Evolutionary conservation across 2,888 invertebrate species (phyloP).

Genomic region (Stictocephala bisonia): DNA sequence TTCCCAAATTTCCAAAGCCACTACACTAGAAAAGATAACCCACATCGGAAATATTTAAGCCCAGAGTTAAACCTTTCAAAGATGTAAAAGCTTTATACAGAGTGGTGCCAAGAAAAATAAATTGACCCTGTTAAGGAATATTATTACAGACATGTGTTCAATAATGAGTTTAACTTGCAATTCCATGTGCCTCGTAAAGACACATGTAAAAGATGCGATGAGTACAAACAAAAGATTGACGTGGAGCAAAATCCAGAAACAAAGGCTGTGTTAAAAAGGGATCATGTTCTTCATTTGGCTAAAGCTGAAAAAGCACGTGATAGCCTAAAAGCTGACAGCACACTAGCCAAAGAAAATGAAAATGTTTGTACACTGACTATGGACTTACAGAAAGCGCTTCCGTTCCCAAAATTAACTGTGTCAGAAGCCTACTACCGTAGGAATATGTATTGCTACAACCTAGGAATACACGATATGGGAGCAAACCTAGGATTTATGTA

Average conservation of each 20-base stretch:
- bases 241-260: constrained; percentile 28
- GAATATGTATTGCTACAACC: constrained; percentile 44
- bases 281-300: constrained; percentile 21
- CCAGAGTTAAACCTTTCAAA: constrained; percentile 39
- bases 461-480: constrained; percentile 37
- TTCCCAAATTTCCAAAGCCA: constrained; percentile 42
- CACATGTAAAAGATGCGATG: constrained; percentile 40
- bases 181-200: constrained; percentile 40
- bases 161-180: constrained; percentile 38
- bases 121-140: constrained; percentile 43
- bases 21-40: constrained; percentile 40
- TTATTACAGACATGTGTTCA: constrained; percentile 38
- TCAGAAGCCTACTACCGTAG: constrained; percentile 40
- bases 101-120: constrained; percentile 30
- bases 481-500: constrained; percentile 32
- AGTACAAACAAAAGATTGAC: constrained; percentile 26
- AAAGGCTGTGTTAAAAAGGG: constrained; percentile 14
- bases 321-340: constrained; percentile 28
- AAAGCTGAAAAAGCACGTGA: constrained; percentile 43
- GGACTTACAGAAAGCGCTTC: constrained; percentile 43
- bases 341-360: constrained; percentile 28
- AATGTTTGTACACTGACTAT: constrained; percentile 42
- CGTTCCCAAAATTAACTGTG: constrained; percentile 39
- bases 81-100: constrained; percentile 41
- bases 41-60: constrained; percentile 40